phyloP scores from a whole-genome alignment of 2,113 vertebrate genomes.

The Notiomystis cincta region DNA sequence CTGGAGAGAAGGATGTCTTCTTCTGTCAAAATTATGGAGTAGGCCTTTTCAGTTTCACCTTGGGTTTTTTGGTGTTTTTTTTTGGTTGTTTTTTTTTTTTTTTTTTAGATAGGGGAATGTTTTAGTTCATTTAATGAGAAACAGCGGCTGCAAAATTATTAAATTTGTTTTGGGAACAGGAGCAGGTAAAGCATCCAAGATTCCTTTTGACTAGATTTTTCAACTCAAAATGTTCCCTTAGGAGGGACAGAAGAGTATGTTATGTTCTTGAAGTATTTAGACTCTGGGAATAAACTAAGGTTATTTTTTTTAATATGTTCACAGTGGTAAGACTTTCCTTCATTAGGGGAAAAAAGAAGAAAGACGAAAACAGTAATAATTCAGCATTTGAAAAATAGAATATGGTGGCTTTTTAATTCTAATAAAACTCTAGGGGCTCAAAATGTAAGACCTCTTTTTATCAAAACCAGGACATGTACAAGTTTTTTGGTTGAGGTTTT shows the following conservation, averaged over 20 bases:
- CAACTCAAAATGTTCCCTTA: background rate
- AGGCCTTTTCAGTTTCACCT: background rate
- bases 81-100: background rate
- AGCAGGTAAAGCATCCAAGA: slow-evolving; percentile 22
- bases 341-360: background rate
- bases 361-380: background rate
- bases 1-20: background rate
- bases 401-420: background rate
- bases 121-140: background rate
- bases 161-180: background rate
- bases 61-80: background rate
- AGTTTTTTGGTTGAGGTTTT: background rate
- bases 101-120: background rate
- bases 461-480: background rate
- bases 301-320: background rate
- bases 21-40: background rate
- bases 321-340: background rate
- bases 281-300: background rate
- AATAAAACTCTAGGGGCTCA: background rate
- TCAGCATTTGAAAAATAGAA: background rate
- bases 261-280: background rate
- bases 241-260: background rate
- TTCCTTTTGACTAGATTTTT: background rate
- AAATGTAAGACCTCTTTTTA: background rate
- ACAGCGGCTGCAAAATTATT: background rate